Percentiles rank a stretch among this genome's conserved stretches.
phyloP scores from a whole-genome alignment of 2,797 vertebrate species.

The Paratrypauchen microcephalus region DNA sequence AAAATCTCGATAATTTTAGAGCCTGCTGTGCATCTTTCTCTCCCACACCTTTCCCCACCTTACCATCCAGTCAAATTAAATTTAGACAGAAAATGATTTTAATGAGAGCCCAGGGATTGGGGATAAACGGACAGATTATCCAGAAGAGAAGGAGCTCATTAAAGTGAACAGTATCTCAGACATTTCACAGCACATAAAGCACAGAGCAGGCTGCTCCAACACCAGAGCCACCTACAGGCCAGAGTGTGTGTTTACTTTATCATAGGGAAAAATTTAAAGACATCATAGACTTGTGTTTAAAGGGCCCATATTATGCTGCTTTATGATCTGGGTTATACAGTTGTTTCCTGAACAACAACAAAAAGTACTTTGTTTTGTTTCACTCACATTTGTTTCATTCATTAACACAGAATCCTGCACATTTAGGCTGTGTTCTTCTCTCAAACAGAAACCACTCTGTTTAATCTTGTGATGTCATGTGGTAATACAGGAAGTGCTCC shows the following conservation, averaged over 20 bases:
- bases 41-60: slow-evolving; percentile 17
- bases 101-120: slow-evolving; percentile 74
- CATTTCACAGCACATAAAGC: slow-evolving; percentile 65
- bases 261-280: too few relatives aligned
- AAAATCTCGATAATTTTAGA: slow-evolving; percentile 52
- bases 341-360: too few relatives aligned
- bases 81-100: slow-evolving; percentile 75
- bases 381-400: too few relatives aligned
- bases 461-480: too few relatives aligned
- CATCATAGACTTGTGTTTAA: too few relatives aligned
- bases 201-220: slow-evolving; percentile 39
- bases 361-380: too few relatives aligned
- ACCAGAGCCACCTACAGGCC: slow-evolving; percentile 46
- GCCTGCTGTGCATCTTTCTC: slow-evolving; percentile 28
- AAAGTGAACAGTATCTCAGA: slow-evolving; percentile 74
- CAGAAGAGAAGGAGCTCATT: slow-evolving; percentile 74
- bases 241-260: background rate
- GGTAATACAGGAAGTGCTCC: too few relatives aligned
- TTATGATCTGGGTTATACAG: too few relatives aligned
- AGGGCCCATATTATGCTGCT: too few relatives aligned
- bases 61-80: slow-evolving; percentile 65
- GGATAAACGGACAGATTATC: slow-evolving; percentile 75
- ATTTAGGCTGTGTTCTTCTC: too few relatives aligned
- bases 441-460: too few relatives aligned
- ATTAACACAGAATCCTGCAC: too few relatives aligned